These are phyloP conservation scores for Clinocottus analis DNA, from an alignment of 2,113 vertebrate species.

Conservation along the genomic window DNA sequence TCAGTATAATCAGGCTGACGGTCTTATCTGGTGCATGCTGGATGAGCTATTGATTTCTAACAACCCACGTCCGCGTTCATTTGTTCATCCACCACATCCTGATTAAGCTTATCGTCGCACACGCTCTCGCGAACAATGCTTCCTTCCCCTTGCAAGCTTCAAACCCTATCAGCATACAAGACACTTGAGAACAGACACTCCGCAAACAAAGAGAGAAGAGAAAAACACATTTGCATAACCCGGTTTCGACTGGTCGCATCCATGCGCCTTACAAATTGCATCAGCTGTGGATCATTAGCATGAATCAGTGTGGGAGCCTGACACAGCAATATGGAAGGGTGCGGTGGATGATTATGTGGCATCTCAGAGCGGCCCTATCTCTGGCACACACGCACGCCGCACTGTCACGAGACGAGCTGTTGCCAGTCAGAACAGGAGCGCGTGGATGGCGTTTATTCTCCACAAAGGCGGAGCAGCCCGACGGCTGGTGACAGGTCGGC, in stretches of 20 bases:
- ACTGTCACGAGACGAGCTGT: too few species aligned
- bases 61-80: constrained; percentile 37
- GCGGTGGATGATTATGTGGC: constrained; percentile 40
- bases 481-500: constrained; percentile 43
- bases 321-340: constrained; percentile 42
- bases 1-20: not conserved
- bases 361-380: constrained; percentile 53
- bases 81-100: constrained; percentile 15
- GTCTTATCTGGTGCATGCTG: constrained; percentile 28
- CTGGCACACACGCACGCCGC: constrained; percentile 24
- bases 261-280: constrained; percentile 36
- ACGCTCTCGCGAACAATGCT: not conserved
- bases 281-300: constrained; percentile 51
- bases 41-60: constrained; percentile 54
- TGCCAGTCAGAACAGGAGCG: constrained; percentile 36
- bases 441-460: constrained; percentile 41
- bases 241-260: constrained; percentile 13
- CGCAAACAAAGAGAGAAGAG: constrained; percentile 28
- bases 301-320: constrained; percentile 47
- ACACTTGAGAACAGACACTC: constrained; percentile 33
- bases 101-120: constrained; percentile 16
- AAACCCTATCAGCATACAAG: constrained; percentile 16
- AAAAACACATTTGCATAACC: constrained; percentile 37
- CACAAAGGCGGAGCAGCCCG: constrained; percentile 10
- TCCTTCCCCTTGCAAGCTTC: not conserved